Evolutionary conservation across 2,888 invertebrate genomes (phyloP).

Genomic region (Troides helena): DNA sequence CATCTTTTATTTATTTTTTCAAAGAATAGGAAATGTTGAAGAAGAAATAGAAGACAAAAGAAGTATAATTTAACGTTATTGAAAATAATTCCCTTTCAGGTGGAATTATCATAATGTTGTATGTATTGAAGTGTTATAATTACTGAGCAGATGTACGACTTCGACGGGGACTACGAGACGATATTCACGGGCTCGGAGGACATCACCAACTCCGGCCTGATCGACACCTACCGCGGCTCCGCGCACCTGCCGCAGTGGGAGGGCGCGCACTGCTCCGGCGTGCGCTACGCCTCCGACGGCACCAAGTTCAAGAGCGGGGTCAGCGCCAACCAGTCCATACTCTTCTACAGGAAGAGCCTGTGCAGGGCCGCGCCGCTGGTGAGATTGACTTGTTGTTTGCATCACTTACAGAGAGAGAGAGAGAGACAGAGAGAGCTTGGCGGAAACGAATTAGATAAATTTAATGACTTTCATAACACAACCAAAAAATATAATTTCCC

Average conservation of each 20-base stretch:
- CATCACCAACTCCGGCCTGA: slow-evolving; percentile 82
- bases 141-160: slow-evolving; percentile 89
- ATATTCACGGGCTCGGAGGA: slow-evolving; percentile 86
- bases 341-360: slow-evolving; percentile 91
- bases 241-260: slow-evolving; percentile 88
- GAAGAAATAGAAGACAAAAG: too few relatives aligned
- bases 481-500: too few relatives aligned
- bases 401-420: neutral
- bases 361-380: slow-evolving; percentile 91
- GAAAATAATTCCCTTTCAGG: too few relatives aligned
- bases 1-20: too few relatives aligned
- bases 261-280: slow-evolving; percentile 86
- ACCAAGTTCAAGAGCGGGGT: slow-evolving; percentile 90
- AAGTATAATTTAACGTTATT: too few relatives aligned
- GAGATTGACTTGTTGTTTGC: slow-evolving; percentile 36
- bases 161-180: slow-evolving; percentile 88
- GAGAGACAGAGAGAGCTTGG: neutral
- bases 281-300: slow-evolving; percentile 90
- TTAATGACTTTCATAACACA: too few relatives aligned
- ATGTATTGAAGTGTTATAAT: slow-evolving; percentile 4
- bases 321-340: slow-evolving; percentile 83
- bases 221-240: slow-evolving; percentile 88
- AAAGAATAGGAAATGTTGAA: too few relatives aligned
- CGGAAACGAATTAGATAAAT: neutral
- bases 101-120: too few relatives aligned